Evolutionary conservation across 2,888 invertebrate genomes (phyloP).

Genomic region (Mystacides longicornis): DNA sequence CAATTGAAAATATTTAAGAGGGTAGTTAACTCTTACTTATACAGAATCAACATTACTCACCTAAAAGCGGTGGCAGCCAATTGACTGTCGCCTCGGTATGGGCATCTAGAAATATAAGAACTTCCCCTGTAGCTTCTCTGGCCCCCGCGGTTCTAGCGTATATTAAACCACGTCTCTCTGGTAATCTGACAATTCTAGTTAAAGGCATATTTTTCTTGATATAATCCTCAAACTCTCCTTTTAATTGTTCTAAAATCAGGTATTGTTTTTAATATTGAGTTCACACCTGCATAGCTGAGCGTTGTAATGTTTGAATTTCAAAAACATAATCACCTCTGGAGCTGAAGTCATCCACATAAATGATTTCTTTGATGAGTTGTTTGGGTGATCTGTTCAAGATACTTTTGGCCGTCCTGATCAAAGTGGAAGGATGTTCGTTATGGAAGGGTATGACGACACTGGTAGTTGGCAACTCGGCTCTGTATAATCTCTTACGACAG

Average conservation of each 20-base stretch:
- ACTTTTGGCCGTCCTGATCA: conserved; percentile 71
- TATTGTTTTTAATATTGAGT: no score
- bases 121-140: conserved; percentile 62
- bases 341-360: conserved; percentile 82
- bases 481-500: conserved; percentile 62
- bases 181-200: conserved; percentile 66
- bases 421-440: conserved; percentile 85
- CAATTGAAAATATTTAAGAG: background rate
- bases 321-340: conserved; percentile 62
- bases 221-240: conserved; percentile 67
- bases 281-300: no score
- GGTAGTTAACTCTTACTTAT: background rate
- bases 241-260: conserved; percentile 55
- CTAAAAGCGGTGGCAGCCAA: conserved; percentile 84
- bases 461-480: conserved; percentile 65
- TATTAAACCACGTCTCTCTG: conserved; percentile 73
- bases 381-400: conserved; percentile 76
- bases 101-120: conserved; percentile 82
- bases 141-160: conserved; percentile 82
- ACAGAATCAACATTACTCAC: conserved; percentile 33
- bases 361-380: conserved; percentile 73
- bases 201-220: conserved; percentile 60
- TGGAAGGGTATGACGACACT: conserved; percentile 90
- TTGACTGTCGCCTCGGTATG: conserved; percentile 87
- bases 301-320: no score